Evolutionary conservation across 2,797 vertebrate genomes (phyloP).

Genomic region (Coreius guichenoti): DNA sequence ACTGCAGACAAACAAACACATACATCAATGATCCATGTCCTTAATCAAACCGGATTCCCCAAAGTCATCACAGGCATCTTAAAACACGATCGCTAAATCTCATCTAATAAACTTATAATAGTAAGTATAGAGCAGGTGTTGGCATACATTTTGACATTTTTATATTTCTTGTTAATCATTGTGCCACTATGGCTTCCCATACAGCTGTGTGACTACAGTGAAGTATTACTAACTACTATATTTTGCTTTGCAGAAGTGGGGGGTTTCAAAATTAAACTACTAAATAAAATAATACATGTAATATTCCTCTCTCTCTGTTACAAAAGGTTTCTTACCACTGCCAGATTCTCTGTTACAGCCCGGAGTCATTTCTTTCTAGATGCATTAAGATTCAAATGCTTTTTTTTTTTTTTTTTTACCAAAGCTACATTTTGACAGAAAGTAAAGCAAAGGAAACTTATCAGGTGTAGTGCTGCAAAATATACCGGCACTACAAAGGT

Average conservation of each 20-base stretch:
- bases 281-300: neutral
- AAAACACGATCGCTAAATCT: neutral
- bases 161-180: neutral
- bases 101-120: neutral
- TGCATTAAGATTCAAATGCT: no score
- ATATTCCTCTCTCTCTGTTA: neutral
- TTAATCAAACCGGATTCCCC: constrained; percentile 32
- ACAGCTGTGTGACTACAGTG: neutral
- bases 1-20: constrained; percentile 75
- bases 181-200: neutral
- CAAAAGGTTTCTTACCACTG: neutral
- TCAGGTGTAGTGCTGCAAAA: no score
- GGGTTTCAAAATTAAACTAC: neutral
- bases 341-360: neutral
- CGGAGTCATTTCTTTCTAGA: neutral
- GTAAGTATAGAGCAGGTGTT: neutral
- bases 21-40: neutral
- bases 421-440: neutral
- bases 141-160: neutral
- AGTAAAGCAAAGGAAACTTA: neutral
- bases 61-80: neutral
- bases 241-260: neutral
- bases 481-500: neutral
- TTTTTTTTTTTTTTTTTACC: no score
- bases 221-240: neutral